phyloP scores from a whole-genome alignment of 1,140 invertebrate species.

The Homarus americanus region DNA sequence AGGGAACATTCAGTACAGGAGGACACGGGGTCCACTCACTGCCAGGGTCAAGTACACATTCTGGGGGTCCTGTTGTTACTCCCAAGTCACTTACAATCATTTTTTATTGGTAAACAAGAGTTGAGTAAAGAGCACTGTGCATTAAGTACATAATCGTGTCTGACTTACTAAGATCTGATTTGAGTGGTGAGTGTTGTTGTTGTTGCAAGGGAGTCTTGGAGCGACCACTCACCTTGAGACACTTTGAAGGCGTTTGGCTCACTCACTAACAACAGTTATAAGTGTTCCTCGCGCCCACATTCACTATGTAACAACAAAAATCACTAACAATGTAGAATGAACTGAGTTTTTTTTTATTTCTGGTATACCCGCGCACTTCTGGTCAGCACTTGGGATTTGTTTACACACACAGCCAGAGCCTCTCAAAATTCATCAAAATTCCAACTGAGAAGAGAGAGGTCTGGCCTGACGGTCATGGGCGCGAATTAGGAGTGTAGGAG shows the following conservation, averaged over 20 bases:
- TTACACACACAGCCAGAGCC: slow-evolving; percentile 9
- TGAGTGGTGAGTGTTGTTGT: slow-evolving; percentile 43
- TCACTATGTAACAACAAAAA: slow-evolving; percentile 36
- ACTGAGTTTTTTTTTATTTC: slow-evolving; percentile 17
- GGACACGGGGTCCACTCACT: not conserved
- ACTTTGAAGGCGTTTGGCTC: slow-evolving; percentile 40
- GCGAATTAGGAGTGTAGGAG: slow-evolving; percentile 30
- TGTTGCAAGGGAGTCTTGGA: slow-evolving; percentile 11
- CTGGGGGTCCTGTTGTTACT: not conserved
- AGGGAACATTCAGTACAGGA: slow-evolving; percentile 12
- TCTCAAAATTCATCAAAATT: slow-evolving; percentile 65
- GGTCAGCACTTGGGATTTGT: slow-evolving; percentile 10
- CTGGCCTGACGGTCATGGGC: slow-evolving; percentile 55
- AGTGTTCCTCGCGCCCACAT: slow-evolving; percentile 30
- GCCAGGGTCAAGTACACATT: slow-evolving; percentile 16
- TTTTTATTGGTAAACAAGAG: not conserved
- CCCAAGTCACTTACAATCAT: not conserved
- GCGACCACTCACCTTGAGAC: slow-evolving; percentile 55
- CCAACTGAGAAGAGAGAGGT: slow-evolving; percentile 65
- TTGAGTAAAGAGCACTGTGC: slow-evolving; percentile 2
- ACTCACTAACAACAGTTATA: slow-evolving; percentile 25
- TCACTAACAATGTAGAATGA: slow-evolving; percentile 34
- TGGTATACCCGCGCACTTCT: slow-evolving; percentile 18
- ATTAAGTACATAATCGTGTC: slow-evolving; percentile 37
- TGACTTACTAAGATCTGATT: slow-evolving; percentile 58